Percentiles rank a stretch among this genome's conserved stretches.
Evolutionary conservation across 2,797 vertebrate species (phyloP).

Genomic region (Simalia tracyae): DNA sequence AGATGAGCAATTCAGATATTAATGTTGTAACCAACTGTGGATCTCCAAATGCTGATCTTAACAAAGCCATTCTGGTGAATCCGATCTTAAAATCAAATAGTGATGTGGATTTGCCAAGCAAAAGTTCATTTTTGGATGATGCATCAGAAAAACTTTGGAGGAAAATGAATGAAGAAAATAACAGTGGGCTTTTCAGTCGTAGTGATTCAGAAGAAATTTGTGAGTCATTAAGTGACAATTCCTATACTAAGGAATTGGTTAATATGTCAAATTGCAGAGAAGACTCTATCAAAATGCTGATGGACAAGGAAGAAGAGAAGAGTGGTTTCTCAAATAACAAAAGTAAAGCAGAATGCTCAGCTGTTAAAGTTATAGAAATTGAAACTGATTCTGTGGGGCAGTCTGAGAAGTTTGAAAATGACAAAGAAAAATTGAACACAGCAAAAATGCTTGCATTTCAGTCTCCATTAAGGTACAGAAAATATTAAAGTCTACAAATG

Average conservation of each 20-base stretch:
- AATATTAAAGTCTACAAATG: not conserved
- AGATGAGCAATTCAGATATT: conserved; percentile 51
- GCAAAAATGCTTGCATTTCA: conserved; percentile 81
- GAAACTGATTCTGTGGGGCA: conserved; percentile 70
- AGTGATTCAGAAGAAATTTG: conserved; percentile 71
- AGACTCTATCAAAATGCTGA: conserved; percentile 63
- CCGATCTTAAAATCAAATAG: conserved; percentile 79
- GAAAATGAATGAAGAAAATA: conserved; percentile 74
- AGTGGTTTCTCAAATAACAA: conserved; percentile 67
- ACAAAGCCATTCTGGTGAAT: conserved; percentile 75
- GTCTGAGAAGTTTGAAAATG: conserved; percentile 72
- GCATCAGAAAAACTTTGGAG: conserved; percentile 70
- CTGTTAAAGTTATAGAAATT: conserved; percentile 71
- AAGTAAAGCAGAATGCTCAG: conserved; percentile 58
- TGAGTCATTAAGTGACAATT: conserved; percentile 65
- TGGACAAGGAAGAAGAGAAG: conserved; percentile 69
- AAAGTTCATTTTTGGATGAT: conserved; percentile 74
- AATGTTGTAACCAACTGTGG: conserved; percentile 65
- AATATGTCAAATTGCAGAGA: conserved; percentile 64
- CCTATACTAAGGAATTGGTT: conserved; percentile 56
- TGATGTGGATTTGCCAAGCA: conserved; percentile 74
- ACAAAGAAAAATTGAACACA: conserved; percentile 76
- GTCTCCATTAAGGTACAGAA: conserved; percentile 70
- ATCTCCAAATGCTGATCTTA: conserved; percentile 70
- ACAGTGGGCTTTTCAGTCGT: conserved; percentile 69